Base-by-base conservation (phyloP, 2,888 invertebrate genomes). In the Drosophila silvestris region DNA sequence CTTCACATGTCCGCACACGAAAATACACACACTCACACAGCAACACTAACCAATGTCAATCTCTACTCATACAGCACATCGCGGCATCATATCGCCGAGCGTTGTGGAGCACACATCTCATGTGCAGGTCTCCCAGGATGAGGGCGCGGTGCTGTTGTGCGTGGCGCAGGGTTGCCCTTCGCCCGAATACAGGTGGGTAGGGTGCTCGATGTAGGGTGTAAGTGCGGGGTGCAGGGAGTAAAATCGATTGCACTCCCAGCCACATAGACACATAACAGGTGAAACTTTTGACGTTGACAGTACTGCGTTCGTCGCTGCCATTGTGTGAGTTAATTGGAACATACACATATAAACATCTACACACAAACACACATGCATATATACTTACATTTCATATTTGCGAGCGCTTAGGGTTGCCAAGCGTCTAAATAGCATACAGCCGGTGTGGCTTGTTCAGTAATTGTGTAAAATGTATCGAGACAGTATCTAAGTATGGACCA, bases 91-190 rank as follows among this genome's bases (percentile, higher is more conserved):
- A 88, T 95, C 96, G 63, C 96, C 96, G 37, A 95, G 95, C 80
- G 96, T 96, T 82, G 95, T 96, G 80, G 96, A 96, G 90, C 96
- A 96, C 92, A 95, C 96, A 56, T 95, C 95, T 61, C 95, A 95
- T 79, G 95, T 96, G 37, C 95, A 95, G 82, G 96, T 96, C 57
- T 95, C 95, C 59, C 96, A 96, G 92, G 96, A 96, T 82, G 96
- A 96, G 92, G 96, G 96, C 63, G 96, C 96, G 9, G 96, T 96
- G 65, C 93, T 97, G 79, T 94, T 97, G 74, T 97, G 97, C 93
- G 95, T 96, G 53, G 96, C 97, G n/a, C 96, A 96, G 92, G 96
- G 96, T 66, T 96, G 96, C 93, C 97, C 97, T 68, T 94, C 96
- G 51, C 96, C 97, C n/a, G 96, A 96, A 94, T 95, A 96, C 94